Conservation (phyloP, 2,113 vertebrate species). For the Actenoides lindsayi region DNA sequence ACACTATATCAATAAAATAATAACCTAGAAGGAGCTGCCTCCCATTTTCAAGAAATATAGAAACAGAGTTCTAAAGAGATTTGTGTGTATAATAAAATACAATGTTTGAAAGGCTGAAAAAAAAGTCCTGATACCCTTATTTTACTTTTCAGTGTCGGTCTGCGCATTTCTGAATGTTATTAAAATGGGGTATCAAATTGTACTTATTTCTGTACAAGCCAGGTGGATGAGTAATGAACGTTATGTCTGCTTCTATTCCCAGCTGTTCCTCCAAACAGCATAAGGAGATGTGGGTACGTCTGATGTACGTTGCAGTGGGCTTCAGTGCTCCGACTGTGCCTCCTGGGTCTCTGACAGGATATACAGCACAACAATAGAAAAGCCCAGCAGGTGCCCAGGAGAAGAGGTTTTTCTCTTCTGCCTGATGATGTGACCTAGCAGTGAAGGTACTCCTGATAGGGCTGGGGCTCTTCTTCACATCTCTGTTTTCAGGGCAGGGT, state of each 20-base stretch:
- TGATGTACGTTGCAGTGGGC: not conserved
- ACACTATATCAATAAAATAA: not conserved
- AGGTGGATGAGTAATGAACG: not conserved
- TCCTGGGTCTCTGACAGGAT: not conserved
- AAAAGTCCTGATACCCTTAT: not conserved
- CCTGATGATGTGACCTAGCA: not conserved
- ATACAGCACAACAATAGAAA: not conserved
- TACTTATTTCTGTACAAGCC: not conserved
- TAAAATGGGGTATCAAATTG: not conserved
- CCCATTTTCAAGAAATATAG: constrained; percentile 8
- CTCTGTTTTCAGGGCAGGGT: not conserved
- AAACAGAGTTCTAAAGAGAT: not conserved
- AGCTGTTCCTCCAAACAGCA: not conserved
- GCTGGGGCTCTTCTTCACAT: not conserved
- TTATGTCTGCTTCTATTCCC: not conserved
- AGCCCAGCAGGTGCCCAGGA: not conserved
- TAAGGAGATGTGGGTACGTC: not conserved
- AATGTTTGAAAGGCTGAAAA: constrained; percentile 8
- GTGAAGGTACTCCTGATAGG: not conserved
- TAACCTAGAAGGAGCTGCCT: not conserved
- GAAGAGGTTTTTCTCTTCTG: not conserved
- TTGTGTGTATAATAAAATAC: not conserved
- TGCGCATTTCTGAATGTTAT: not conserved
- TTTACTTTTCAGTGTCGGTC: not conserved
- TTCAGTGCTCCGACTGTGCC: not conserved